Conservation (phyloP, 2,113 vertebrate species). For the Ovis aries region ARS-UI_Ramb_v3.0 NC_056070.1:28748501-28749000, state of each 20-base stretch:
- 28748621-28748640: constrained; percentile 48
- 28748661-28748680: background rate
- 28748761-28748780: background rate
- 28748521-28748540: background rate
- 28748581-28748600: constrained; percentile 52
- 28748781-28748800: constrained; percentile 10
- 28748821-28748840: background rate
- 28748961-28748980: constrained; percentile 73
- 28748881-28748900: constrained; percentile 68
- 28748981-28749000: constrained; percentile 61
- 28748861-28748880: background rate
- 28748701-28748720: constrained; percentile 46
- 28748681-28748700: constrained; percentile 47
- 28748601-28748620: constrained; percentile 32
- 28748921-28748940: constrained; percentile 74
- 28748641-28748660: constrained; percentile 43
- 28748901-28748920: constrained; percentile 38
- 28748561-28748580: constrained; percentile 50
- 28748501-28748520: background rate
- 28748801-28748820: constrained; percentile 9
- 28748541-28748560: background rate
- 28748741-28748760: background rate
- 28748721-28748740: background rate
- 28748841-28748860: background rate
- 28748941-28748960: constrained; percentile 66